These are phyloP conservation scores for Littorina saxatilis DNA, from an alignment of 1,140 invertebrate species.

Conservation along the genomic window DNA sequence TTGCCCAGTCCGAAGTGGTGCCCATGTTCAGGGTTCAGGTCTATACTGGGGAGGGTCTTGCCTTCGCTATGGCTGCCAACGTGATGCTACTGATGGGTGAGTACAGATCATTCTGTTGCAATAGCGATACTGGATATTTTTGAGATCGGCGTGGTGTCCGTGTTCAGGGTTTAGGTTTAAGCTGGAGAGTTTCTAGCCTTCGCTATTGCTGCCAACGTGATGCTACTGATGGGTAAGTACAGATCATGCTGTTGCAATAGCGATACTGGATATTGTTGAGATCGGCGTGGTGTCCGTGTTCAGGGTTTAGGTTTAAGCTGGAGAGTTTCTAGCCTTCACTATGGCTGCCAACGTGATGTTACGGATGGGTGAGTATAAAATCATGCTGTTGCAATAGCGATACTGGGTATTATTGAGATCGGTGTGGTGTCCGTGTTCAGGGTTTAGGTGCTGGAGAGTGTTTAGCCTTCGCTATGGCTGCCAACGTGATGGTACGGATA, in stretches of 20 bases:
- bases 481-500: not conserved
- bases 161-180: not conserved
- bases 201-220: not conserved
- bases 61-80: slow-evolving; percentile 7
- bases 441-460: not conserved
- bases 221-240: not conserved
- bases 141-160: not conserved
- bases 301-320: not conserved
- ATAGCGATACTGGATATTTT: not conserved
- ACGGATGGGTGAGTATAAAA: not conserved
- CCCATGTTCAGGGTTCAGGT: not conserved
- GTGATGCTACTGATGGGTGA: not conserved
- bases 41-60: not conserved
- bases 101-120: not conserved
- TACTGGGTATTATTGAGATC: not conserved
- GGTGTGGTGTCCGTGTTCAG: not conserved
- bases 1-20: not conserved
- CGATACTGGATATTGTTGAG: not conserved
- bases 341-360: too few relatives aligned
- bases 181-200: not conserved
- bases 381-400: not conserved
- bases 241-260: not conserved
- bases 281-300: not conserved
- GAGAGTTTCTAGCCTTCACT: not conserved
- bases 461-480: not conserved